Evolutionary conservation across 1,140 invertebrate species (phyloP), one percentile per base, ranked within the genome.

Genomic region (Saccostrea glomerata): DNA sequence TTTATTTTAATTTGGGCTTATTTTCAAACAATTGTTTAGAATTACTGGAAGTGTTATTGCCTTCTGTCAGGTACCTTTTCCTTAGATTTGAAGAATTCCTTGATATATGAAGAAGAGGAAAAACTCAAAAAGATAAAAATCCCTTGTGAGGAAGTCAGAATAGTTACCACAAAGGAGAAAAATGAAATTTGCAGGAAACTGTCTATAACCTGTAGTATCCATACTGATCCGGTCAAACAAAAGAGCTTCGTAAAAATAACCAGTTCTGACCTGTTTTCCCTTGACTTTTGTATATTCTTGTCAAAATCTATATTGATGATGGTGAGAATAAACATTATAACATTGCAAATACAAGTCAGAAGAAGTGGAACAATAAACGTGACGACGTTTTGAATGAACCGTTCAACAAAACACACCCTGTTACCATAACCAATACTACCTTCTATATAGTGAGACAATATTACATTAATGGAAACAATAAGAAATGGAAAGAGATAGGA

Each of bases 101-200:
- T 20, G 23, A 66, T n/a, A 66, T 66, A 5, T 66, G 60, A 20
- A 66, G 60, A 66, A 7, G 60, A n/a, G 6, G 60, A 56, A 47
- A 85, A 89, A 13, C 84, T 85, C 4, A 89, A 6, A 36, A 89
- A 89, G 12, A 89, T 87, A 36, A 87, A 89, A 13, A 89, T 55
- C 4, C 89, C 89, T 56, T 89, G 89, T 9, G 60, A 87, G 0
- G 40, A 25, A 36, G 87, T 89, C 13, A 87, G 25, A 17, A 87
- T 66, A 9, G 84, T 47, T 3, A 60, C 73, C 36, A 89, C 17
- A 12, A 82, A 47, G 36, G 89, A 89, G n/a, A 89, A 73, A 20
- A 84, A 60, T 4, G 89, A 56, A 25, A 87, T 12, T 2, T 86
- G 84, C 1, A 89, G 40, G 54, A 89, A 89, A 0, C 83, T 23